Evolutionary conservation across 2,888 invertebrate genomes (phyloP).

Genomic region (Chrysotoxum bicinctum): DNA sequence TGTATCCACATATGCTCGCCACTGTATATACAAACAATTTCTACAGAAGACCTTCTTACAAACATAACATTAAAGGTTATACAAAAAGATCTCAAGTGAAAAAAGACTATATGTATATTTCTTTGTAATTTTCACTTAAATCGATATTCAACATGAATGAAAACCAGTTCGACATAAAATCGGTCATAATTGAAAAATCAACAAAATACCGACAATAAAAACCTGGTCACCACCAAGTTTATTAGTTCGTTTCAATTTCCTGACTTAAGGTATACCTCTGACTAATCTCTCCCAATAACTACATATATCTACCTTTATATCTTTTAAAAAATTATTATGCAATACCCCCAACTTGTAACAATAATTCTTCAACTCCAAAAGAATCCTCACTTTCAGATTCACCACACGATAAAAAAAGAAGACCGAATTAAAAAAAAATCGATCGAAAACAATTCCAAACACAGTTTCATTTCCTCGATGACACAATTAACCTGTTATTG

Average conservation of each 20-base stretch:
- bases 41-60: no score
- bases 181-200: constrained; percentile 26
- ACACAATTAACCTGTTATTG: constrained; percentile 72
- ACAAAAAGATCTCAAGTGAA: no score
- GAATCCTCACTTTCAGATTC: constrained; percentile 35
- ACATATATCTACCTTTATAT: neutral
- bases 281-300: constrained; percentile 5
- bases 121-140: neutral
- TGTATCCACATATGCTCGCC: no score
- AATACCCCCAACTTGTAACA: neutral
- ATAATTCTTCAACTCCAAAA: neutral
- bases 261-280: neutral
- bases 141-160: neutral
- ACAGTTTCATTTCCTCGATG: constrained; percentile 68
- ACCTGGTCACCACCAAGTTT: constrained; percentile 32
- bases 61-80: no score
- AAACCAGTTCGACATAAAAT: neutral
- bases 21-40: no score
- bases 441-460: constrained; percentile 54
- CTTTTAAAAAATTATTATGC: constrained; percentile 40
- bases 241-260: constrained; percentile 34
- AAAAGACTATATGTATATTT: no score
- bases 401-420: neutral
- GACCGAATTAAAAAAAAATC: constrained; percentile 3
- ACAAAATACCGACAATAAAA: constrained; percentile 20